Conservation (phyloP, 2,797 vertebrate genomes). For the Petrocephalus schoutedeni region DNA sequence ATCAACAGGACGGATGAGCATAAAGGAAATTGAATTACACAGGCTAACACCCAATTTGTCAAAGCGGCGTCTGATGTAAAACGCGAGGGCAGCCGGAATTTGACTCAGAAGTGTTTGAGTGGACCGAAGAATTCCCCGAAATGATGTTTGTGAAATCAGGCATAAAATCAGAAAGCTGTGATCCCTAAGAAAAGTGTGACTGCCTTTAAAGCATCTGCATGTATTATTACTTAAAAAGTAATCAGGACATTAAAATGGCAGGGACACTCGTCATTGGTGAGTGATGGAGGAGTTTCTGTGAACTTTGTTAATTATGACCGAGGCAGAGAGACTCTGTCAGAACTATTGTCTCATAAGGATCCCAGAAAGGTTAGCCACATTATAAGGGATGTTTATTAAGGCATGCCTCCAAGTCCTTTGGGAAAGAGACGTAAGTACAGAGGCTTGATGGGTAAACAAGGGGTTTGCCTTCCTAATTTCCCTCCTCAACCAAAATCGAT, state of each 20-base stretch:
- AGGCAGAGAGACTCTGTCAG: background rate
- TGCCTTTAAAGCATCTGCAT: background rate
- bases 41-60: slow-evolving; percentile 7
- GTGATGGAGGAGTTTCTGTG: background rate
- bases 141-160: background rate
- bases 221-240: background rate
- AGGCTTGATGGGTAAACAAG: background rate
- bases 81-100: background rate
- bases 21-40: slow-evolving; percentile 15
- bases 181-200: background rate
- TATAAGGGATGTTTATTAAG: background rate
- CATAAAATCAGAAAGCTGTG: background rate
- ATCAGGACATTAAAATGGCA: background rate
- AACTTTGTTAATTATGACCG: background rate
- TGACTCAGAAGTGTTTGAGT: background rate
- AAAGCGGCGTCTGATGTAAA: background rate
- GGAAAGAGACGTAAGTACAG: background rate
- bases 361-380: background rate
- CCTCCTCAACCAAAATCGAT: background rate
- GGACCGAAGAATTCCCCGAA: background rate
- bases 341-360: background rate
- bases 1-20: slow-evolving; percentile 9
- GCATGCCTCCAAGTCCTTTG: background rate
- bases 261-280: background rate
- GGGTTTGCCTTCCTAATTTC: background rate